Conservation (phyloP, 2,888 invertebrate species). For the Exephanes ischioxanthus region DNA sequence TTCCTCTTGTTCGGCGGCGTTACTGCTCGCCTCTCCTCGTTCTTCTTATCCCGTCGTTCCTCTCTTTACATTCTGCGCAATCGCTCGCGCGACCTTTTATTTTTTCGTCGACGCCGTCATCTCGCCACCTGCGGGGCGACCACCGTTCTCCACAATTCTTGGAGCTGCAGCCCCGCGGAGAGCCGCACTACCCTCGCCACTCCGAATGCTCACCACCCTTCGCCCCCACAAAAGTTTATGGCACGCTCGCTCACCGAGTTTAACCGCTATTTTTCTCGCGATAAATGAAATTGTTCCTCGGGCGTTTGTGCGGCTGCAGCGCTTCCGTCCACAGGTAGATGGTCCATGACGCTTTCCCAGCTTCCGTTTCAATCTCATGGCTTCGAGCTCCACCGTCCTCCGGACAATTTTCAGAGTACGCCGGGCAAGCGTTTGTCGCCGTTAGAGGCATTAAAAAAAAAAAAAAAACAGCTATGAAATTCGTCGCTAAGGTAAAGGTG, state of each 20-base stretch:
- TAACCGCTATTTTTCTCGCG: slow-evolving; percentile 81
- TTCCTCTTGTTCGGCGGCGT: slow-evolving; percentile 19
- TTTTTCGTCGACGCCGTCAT: slow-evolving; percentile 41
- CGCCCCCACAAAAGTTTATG: slow-evolving; percentile 71
- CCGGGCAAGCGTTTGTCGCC: background rate
- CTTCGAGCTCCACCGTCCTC: background rate
- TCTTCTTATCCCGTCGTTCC: slow-evolving; percentile 21
- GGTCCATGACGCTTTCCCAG: slow-evolving; percentile 48
- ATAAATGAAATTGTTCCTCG: slow-evolving; percentile 82
- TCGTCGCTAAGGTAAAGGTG: no score
- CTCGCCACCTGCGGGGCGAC: slow-evolving; percentile 55
- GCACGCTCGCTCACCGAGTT: slow-evolving; percentile 74
- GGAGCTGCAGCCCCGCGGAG: slow-evolving; percentile 33
- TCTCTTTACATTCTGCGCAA: slow-evolving; percentile 54
- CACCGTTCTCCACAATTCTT: slow-evolving; percentile 53
- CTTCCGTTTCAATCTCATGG: slow-evolving; percentile 21
- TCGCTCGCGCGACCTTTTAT: slow-evolving; percentile 53
- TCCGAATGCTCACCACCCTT: slow-evolving; percentile 48
- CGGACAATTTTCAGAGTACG: background rate
- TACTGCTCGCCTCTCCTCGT: background rate
- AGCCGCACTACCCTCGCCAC: slow-evolving; percentile 36
- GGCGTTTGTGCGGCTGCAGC: slow-evolving; percentile 49
- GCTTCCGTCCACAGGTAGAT: background rate
- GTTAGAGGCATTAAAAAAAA: background rate
- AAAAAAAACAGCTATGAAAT: background rate